Evolutionary conservation across 1,140 invertebrate species (phyloP).

Genomic region (Whitmania pigra): DNA sequence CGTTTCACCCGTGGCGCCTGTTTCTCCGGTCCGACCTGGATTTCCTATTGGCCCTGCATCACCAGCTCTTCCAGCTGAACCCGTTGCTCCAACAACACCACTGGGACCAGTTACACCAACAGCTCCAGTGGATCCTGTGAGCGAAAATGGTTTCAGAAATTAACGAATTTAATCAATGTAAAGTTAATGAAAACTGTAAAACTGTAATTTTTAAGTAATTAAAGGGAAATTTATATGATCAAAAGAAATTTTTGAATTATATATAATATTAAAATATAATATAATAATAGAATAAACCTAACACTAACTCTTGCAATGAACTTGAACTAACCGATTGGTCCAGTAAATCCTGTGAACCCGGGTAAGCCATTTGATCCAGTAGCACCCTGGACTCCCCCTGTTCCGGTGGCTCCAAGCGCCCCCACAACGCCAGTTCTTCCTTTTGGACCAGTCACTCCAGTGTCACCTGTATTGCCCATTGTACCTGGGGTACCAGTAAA

Average conservation of each 20-base stretch:
- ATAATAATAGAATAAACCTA: too few species aligned
- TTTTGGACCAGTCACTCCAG: not conserved
- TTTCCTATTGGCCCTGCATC: not conserved
- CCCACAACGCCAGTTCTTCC: slow-evolving; percentile 1
- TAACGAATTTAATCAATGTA: too few species aligned
- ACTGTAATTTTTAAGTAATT: too few species aligned
- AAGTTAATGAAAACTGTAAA: too few species aligned
- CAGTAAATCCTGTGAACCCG: slow-evolving; percentile 15
- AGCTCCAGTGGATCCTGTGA: not conserved
- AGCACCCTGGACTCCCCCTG: not conserved
- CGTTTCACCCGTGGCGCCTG: not conserved
- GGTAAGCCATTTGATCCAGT: not conserved
- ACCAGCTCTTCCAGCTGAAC: not conserved
- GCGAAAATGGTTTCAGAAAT: not conserved
- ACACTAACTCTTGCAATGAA: too few species aligned
- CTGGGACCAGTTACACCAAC: not conserved
- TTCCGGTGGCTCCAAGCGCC: slow-evolving; percentile 6
- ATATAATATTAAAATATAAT: too few species aligned
- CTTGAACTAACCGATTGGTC: not conserved
- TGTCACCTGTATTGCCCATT: not conserved
- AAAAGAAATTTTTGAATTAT: too few species aligned
- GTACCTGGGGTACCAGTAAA: not conserved
- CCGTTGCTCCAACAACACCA: not conserved
- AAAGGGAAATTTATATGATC: too few species aligned
- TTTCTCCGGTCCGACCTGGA: not conserved